Conservation (phyloP, 2,888 invertebrate species). For the Scaptomyza polygonia region DNA sequence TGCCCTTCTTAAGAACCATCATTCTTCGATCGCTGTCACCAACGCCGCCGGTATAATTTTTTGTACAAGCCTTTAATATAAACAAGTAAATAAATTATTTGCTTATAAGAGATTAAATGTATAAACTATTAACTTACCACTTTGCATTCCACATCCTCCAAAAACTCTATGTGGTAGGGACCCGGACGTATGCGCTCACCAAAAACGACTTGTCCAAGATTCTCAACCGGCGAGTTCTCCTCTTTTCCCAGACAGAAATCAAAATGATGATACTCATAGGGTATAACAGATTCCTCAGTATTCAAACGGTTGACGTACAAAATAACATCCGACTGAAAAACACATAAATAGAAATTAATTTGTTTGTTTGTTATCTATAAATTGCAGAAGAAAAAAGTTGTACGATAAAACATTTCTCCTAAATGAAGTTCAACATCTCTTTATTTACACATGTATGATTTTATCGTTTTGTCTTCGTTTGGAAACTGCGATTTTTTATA, state of each 20-base stretch:
- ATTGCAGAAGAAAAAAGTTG: too few relatives aligned
- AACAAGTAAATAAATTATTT: neutral
- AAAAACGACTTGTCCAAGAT: slow-evolving; percentile 99
- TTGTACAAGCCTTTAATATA: slow-evolving; percentile 86
- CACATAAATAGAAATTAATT: slow-evolving; percentile 7
- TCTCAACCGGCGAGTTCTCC: slow-evolving; percentile 95
- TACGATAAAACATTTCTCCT: too few relatives aligned
- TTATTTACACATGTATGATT: too few relatives aligned
- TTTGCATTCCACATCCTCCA: slow-evolving; percentile 88
- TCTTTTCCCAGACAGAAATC: slow-evolving; percentile 95
- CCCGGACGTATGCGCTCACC: slow-evolving; percentile 99
- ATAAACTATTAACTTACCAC: slow-evolving; percentile 71
- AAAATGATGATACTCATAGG: slow-evolving; percentile 98
- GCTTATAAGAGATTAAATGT: neutral
- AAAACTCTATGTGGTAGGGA: slow-evolving; percentile 94
- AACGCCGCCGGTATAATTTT: slow-evolving; percentile 89
- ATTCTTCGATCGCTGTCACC: slow-evolving; percentile 89
- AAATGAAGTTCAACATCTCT: too few relatives aligned
- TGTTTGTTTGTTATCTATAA: neutral
- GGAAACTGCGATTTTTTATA: too few relatives aligned
- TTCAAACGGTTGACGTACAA: slow-evolving; percentile 98
- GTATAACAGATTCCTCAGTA: slow-evolving; percentile 98
- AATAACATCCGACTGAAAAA: slow-evolving; percentile 92
- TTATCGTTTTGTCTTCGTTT: too few relatives aligned
- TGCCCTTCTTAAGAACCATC: slow-evolving; percentile 94